phyloP scores from a whole-genome alignment of 2,797 vertebrate species.

The Alectoris magna region DNA sequence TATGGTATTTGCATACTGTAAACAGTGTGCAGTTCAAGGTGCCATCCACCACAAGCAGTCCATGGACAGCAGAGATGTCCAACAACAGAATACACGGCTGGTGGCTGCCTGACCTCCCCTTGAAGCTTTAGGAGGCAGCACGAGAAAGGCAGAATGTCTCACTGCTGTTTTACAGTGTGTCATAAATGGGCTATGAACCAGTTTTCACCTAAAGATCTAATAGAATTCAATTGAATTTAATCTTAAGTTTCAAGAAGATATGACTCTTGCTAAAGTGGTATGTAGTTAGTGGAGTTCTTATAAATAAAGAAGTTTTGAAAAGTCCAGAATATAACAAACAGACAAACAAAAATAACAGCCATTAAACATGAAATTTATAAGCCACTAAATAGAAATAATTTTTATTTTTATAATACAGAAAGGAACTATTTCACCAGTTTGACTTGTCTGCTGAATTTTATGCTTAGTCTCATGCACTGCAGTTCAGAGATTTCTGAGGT shows the following conservation, averaged over 20 bases:
- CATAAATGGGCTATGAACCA: rapidly evolving
- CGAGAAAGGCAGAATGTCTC: not conserved
- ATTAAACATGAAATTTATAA: not conserved
- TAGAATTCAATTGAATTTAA: not conserved
- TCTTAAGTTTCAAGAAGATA: not conserved
- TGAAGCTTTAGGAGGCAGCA: not conserved
- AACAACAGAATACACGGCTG: not conserved
- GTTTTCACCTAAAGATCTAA: not conserved
- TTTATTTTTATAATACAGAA: not conserved
- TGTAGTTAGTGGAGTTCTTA: not conserved
- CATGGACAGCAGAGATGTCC: not conserved
- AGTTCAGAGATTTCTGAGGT: not conserved
- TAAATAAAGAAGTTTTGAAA: not conserved
- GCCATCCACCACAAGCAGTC: not conserved
- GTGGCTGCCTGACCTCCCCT: not conserved
- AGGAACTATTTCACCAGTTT: not conserved
- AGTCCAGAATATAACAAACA: rapidly evolving
- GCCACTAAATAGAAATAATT: not conserved
- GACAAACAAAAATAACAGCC: not conserved
- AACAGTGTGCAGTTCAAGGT: not conserved
- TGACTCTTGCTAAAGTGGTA: not conserved
- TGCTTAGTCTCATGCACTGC: rapidly evolving
- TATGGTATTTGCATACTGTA: not conserved
- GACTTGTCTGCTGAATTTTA: not conserved
- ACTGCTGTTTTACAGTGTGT: not conserved